These are phyloP conservation scores for Tetranychus truncatus DNA, from an alignment of 2,888 invertebrate species.

Conservation along the genomic window DNA sequence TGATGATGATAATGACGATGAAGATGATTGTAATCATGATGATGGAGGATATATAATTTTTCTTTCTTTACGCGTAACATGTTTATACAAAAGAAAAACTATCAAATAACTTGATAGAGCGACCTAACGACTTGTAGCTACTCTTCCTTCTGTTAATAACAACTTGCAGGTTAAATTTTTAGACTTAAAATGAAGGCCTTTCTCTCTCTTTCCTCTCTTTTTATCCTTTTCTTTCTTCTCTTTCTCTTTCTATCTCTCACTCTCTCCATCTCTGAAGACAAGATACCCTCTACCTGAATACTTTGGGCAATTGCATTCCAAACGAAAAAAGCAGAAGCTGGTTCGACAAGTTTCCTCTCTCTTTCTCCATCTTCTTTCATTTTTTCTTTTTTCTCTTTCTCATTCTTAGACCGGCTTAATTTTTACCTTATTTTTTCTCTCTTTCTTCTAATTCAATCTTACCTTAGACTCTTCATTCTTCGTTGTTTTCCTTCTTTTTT, in stretches of 20 bases:
- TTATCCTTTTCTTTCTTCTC: slow-evolving; percentile 8
- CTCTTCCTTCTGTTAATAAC: slow-evolving; percentile 1
- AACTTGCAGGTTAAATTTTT: background rate
- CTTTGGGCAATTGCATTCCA: slow-evolving; percentile 7
- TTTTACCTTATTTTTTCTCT: slow-evolving; percentile 5
- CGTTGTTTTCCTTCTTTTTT: background rate
- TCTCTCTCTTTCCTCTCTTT: slow-evolving; percentile 5
- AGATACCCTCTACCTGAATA: slow-evolving; percentile 3
- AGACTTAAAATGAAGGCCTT: background rate
- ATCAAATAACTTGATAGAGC: slow-evolving; percentile 1
- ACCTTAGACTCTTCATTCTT: background rate
- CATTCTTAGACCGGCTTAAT: background rate
- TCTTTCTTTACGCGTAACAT: background rate
- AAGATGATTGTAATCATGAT: slow-evolving; percentile 1
- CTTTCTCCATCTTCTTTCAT: slow-evolving; percentile 6
- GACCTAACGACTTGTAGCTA: slow-evolving; percentile 1
- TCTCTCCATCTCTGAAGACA: background rate
- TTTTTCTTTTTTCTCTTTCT: slow-evolving; percentile 10
- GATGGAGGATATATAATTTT: background rate
- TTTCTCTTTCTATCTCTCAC: background rate
- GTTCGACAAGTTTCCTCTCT: slow-evolving; percentile 5
- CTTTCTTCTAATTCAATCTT: background rate
- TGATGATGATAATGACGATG: background rate
- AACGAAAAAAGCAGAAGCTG: background rate
- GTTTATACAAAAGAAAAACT: slow-evolving; percentile 1